Evolutionary conservation across 1,140 invertebrate species (phyloP).

Genomic region (Orussus abietinus): DNA sequence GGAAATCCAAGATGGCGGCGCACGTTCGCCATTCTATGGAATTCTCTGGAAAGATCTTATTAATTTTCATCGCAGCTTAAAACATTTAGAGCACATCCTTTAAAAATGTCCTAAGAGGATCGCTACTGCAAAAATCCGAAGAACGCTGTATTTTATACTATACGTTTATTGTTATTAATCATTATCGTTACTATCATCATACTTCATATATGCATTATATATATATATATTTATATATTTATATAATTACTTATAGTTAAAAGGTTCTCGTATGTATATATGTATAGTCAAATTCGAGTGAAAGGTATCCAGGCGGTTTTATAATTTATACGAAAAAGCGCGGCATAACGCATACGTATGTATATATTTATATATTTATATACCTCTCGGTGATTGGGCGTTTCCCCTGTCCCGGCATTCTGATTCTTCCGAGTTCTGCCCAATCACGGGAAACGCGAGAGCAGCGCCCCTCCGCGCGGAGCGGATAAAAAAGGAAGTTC

Average conservation of each 20-base stretch:
- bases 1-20: no score
- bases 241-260: conserved; percentile 16
- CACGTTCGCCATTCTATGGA: no score
- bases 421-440: no score
- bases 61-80: no score
- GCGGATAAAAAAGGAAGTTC: neutral
- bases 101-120: no score
- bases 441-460: neutral
- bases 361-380: conserved; percentile 14
- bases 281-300: conserved; percentile 21
- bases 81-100: no score
- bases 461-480: neutral
- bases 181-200: neutral
- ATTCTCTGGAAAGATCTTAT: no score
- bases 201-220: conserved; percentile 3
- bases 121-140: no score
- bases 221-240: conserved; percentile 10
- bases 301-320: conserved; percentile 29
- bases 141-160: no score
- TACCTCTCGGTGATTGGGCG: no score
- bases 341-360: conserved; percentile 28
- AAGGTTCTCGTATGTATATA: conserved; percentile 31
- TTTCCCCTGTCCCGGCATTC: no score
- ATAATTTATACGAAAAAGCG: conserved; percentile 44
- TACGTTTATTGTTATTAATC: conserved; percentile 6